phyloP scores from a whole-genome alignment of 2,797 vertebrate species.

The Anolis apletophallus region DNA sequence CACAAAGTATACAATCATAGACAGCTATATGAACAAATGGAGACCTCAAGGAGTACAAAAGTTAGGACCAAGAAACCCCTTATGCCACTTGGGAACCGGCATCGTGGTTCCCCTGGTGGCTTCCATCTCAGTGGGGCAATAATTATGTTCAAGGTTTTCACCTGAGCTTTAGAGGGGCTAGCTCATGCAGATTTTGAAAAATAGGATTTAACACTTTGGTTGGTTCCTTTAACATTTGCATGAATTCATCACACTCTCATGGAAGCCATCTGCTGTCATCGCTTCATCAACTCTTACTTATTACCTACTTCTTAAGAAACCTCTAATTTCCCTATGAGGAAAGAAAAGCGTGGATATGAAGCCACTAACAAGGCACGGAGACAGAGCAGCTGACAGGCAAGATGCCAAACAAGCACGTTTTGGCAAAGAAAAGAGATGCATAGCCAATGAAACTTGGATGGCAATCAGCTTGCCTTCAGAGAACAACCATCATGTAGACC shows the following conservation, averaged over 20 bases:
- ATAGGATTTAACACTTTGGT: too few relatives aligned
- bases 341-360: background rate
- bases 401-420: constrained; percentile 27
- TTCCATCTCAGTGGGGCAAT: too few relatives aligned
- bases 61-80: background rate
- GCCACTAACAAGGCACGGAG: constrained; percentile 3
- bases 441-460: constrained; percentile 15
- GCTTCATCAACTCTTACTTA: background rate
- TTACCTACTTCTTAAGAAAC: background rate
- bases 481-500: background rate
- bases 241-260: too few relatives aligned
- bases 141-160: too few relatives aligned
- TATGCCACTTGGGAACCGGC: background rate
- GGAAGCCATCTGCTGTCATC: too few relatives aligned
- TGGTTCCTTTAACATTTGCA: too few relatives aligned
- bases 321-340: background rate
- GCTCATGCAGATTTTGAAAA: too few relatives aligned
- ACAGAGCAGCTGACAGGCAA: constrained; percentile 13
- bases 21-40: background rate
- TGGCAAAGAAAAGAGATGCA: constrained; percentile 14
- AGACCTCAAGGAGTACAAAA: background rate
- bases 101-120: too few relatives aligned
- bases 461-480: background rate
- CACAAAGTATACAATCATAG: background rate
- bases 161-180: too few relatives aligned